Conservation (phyloP, 2,113 vertebrate genomes). For the Campylorhamphus procurvoides region DNA sequence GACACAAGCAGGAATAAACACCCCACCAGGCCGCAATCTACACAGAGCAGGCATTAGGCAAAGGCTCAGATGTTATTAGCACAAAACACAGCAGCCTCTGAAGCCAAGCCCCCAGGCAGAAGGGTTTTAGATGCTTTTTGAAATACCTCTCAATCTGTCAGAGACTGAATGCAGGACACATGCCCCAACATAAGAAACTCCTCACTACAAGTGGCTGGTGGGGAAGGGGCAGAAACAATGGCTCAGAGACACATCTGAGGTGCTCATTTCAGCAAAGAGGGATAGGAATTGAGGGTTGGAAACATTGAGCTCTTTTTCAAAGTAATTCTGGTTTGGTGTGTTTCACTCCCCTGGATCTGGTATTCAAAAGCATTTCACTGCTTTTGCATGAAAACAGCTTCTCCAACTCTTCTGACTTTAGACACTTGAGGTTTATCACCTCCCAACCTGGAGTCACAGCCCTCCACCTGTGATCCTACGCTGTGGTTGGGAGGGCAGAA, state of each 20-base stretch:
- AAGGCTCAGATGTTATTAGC: neutral
- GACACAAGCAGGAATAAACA: neutral
- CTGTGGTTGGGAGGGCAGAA: neutral
- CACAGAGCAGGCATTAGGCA: constrained; percentile 28
- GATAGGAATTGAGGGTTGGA: neutral
- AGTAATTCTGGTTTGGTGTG: neutral
- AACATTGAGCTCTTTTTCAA: neutral
- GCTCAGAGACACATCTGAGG: neutral
- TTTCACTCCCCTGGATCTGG: neutral
- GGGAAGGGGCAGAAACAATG: neutral
- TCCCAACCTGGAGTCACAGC: neutral
- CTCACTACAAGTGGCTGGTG: neutral
- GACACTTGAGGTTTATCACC: neutral
- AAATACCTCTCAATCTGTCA: constrained; percentile 30
- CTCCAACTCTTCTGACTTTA: neutral
- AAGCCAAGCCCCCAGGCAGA: neutral
- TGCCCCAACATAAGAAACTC: neutral
- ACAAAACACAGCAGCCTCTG: neutral
- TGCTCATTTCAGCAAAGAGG: neutral
- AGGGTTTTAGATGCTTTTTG: neutral
- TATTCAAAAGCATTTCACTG: neutral
- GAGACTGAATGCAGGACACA: neutral
- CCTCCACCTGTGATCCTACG: neutral
- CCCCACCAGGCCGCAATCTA: neutral
- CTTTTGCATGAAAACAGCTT: neutral